Conservation (phyloP, 2,888 invertebrate genomes). For the Anagyrus pseudococci region DNA sequence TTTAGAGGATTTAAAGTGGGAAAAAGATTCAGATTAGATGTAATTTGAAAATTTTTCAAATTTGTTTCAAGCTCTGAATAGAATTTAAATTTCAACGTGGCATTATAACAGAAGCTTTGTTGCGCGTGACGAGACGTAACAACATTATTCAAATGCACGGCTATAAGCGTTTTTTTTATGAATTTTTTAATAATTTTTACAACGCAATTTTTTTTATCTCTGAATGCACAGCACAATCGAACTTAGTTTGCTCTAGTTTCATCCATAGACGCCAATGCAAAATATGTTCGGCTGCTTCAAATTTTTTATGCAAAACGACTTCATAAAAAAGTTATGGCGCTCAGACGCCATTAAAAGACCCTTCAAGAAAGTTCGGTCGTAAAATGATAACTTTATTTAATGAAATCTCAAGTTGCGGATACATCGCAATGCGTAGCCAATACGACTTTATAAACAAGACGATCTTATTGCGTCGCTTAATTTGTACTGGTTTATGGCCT, state of each 20-base stretch:
- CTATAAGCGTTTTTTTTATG: conserved; percentile 5
- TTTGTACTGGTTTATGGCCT: no score
- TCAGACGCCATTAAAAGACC: neutral
- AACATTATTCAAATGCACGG: no score
- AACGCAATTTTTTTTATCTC: conserved; percentile 8
- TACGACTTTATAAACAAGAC: no score
- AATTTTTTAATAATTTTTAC: conserved; percentile 8
- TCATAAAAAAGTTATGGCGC: conserved; percentile 9
- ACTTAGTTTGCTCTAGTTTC: conserved; percentile 30
- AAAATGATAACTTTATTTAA: conserved; percentile 7
- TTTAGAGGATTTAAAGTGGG: no score
- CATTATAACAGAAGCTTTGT: no score
- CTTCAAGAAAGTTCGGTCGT: conserved; percentile 12
- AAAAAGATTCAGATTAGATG: no score
- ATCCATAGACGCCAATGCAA: neutral
- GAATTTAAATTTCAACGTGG: no score
- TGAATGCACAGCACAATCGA: conserved; percentile 9
- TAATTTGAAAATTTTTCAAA: no score
- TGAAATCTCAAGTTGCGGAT: conserved; percentile 2
- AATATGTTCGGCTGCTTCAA: conserved; percentile 1
- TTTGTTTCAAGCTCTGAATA: no score
- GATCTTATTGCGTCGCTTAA: no score
- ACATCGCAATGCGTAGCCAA: no score
- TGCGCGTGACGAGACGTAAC: no score
- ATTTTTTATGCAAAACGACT: conserved; percentile 25